phyloP scores from a whole-genome alignment of 2,797 vertebrate species.

The Peromyscus eremicus region DNA sequence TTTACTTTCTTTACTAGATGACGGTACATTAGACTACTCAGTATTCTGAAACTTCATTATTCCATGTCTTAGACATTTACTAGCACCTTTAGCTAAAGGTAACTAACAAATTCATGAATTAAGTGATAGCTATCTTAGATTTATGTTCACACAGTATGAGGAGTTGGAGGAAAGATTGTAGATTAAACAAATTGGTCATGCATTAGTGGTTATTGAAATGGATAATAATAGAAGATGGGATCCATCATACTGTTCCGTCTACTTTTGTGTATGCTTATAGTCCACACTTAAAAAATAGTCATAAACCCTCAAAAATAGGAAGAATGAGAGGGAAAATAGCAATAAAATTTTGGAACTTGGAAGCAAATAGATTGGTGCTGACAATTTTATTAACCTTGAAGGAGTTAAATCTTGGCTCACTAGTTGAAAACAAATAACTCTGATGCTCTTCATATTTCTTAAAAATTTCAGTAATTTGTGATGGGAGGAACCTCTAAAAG shows the following conservation, averaged over 20 bases:
- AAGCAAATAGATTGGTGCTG: constrained; percentile 10
- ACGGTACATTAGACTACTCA: background rate
- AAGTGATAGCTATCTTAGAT: background rate
- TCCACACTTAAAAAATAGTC: background rate
- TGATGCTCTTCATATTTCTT: background rate
- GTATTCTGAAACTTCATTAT: constrained; percentile 2
- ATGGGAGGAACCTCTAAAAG: background rate
- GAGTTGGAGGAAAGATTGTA: background rate
- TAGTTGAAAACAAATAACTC: background rate
- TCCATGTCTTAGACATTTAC: background rate
- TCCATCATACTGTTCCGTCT: background rate
- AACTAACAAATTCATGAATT: background rate
- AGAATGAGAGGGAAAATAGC: background rate
- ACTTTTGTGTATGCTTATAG: background rate
- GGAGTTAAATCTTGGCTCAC: background rate
- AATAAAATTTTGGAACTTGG: constrained; percentile 1
- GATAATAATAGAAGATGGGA: background rate
- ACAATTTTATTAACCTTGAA: background rate
- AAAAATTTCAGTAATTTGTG: background rate
- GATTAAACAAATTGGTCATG: background rate
- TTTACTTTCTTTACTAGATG: constrained; percentile 6
- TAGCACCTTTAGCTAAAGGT: background rate
- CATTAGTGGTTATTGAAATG: background rate
- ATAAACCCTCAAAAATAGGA: background rate
- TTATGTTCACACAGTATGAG: constrained; percentile 30